Evolutionary conservation across 2,113 vertebrate genomes (phyloP), one percentile per base, ranked within the genome.

Genomic region (Sander lucioperca): DNA sequence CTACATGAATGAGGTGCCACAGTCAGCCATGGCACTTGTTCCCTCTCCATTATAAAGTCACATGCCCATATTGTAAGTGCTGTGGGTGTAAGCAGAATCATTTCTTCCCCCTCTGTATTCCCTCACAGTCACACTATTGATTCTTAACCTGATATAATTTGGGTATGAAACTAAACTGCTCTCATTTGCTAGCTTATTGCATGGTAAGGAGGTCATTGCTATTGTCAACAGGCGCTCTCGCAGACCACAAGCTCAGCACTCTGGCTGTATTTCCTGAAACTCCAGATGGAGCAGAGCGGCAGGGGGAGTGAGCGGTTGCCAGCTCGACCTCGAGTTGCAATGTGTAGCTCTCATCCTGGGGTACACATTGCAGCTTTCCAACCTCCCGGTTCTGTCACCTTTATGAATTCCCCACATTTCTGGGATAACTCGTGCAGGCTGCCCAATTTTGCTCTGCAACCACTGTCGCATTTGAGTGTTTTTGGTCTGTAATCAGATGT

Each of bases 241-340:
- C 79, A 82, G 15, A 81, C 56, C 18, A 53, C 88, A 56, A 87
- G 79, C 86, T 91, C 91, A 94, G 90, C 92, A 79, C 76, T 65
- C 9, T 74, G 72, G 50, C 67, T 0, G 25, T 68, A 33, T 84
- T 85, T 82, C 84, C 78, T 88, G 67, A 66, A 73, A 59, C 67
- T 80, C 89, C 91, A 93, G 93, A 91, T 93, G 91, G 91, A 89
- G 72, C 67, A 39, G 70, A 86, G 80, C 83, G 54, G 87, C 86
- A 78, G 85, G 88, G 80, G 39, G 69, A 85, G 72, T 67, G 51
- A 0, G 54, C 58, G 86, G 72, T 86, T 82, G 84, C 83, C 48
- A 77, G 83, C 73, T 74, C 25, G 67, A 88, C 88, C 89, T 92
- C 70, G 4, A 85, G 59, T 25, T 54, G 66, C 66, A 51, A 51